Conservation (phyloP, 2,113 vertebrate genomes). For the Ameiurus melas region DNA sequence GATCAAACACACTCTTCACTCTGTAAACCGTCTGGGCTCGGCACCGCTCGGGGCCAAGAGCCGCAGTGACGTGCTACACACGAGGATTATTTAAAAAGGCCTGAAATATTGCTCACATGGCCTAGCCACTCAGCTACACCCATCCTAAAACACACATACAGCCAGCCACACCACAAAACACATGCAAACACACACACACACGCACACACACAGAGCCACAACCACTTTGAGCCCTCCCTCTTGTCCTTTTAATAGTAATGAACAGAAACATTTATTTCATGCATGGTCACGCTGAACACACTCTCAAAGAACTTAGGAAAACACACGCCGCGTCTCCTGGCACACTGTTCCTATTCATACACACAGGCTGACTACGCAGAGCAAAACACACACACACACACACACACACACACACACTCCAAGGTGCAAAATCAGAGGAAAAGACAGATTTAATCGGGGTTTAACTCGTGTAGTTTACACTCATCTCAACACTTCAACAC, state of each 20-base stretch:
- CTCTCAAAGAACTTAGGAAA: constrained; percentile 43
- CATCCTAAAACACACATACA: constrained; percentile 32
- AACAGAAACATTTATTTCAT: constrained; percentile 47
- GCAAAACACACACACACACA: constrained; percentile 13
- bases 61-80: constrained; percentile 30
- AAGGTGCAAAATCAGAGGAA: neutral
- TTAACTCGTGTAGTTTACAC: constrained; percentile 27
- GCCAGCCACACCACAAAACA: constrained; percentile 12
- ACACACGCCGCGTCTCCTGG: constrained; percentile 35
- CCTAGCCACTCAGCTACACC: constrained; percentile 40
- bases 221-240: constrained; percentile 22
- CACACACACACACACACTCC: neutral
- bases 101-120: constrained; percentile 32
- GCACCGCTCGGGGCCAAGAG: constrained; percentile 2
- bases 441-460: constrained; percentile 21
- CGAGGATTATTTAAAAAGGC: constrained; percentile 26
- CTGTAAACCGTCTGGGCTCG: constrained; percentile 22
- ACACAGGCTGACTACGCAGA: constrained; percentile 12
- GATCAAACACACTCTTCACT: constrained; percentile 32
- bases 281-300: constrained; percentile 39
- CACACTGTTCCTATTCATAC: constrained; percentile 36
- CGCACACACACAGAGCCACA: neutral
- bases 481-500: constrained; percentile 18
- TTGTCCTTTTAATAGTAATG: constrained; percentile 44
- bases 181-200: constrained; percentile 11